Base-by-base conservation (phyloP, 2,888 invertebrate species). In the Phyllotreta striolata region DNA sequence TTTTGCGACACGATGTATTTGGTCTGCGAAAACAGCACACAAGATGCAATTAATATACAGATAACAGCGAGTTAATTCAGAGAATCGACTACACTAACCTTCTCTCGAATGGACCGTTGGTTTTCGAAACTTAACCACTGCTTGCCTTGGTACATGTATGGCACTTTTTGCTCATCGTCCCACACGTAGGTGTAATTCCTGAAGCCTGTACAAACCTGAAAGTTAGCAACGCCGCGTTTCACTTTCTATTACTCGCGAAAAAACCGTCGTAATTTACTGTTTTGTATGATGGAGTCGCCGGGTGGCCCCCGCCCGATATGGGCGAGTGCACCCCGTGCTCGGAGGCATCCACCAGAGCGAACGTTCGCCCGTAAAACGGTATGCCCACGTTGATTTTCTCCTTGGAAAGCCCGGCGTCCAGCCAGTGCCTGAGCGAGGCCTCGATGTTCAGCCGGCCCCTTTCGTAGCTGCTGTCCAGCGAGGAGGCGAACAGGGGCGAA, bases 321-420 rank as follows among this genome's bases (percentile, higher is more conserved):
- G 86, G 81, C 0, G 89, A 85, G 39, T 65, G 62, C 0, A 89
- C 78, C 0, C 78, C 81, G 34, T 84, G 81, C 0, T 78, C 67
- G 0, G 69, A 74, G 3, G 81, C 70, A 66, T 85, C 74, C 0
- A 79, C 74, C n/a, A 92, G 77, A 0, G 84, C 86, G 70, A 88
- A 93, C 0, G 87, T 83, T 52, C 87, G 84, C 0, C 91, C 92
- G 67, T 91, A 92, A 10, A 88, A 83, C 0, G 89, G 88, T 39
- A 91, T 79, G 0, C 93, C 93, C 0, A 92, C 67, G 0, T 88
- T 79, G 0, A 93, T 70, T 76, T 92, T 92, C 1, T 85, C 81
- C 0, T 84, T 79, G 0, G 84, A 80, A 0, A 85, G 86, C 6
- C 88, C 88, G 61, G 84, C 82, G 0, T 79, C 76, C 6, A 86